These are phyloP conservation scores for Esperia sulphurella DNA, from an alignment of 2,888 invertebrate genomes.

Conservation along the genomic window DNA sequence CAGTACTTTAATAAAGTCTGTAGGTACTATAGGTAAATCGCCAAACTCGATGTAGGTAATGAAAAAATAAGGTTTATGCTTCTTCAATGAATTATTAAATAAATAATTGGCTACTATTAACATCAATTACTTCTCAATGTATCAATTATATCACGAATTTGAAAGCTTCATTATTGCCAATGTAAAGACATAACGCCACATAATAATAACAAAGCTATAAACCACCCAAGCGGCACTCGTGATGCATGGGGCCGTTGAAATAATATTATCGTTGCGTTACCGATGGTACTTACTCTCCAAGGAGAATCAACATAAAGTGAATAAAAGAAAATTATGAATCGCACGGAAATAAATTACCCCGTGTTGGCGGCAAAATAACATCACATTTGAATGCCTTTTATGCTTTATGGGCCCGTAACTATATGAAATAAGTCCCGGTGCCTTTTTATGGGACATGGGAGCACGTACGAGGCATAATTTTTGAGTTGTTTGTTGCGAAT, in stretches of 20 bases:
- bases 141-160: too few species aligned
- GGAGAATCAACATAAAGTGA: constrained; percentile 80
- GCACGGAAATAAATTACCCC: constrained; percentile 77
- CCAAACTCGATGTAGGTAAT: too few species aligned
- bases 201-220: constrained; percentile 70
- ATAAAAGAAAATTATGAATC: constrained; percentile 80
- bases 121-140: too few species aligned
- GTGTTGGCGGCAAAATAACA: constrained; percentile 80
- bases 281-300: constrained; percentile 46
- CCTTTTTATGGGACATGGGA: constrained; percentile 68
- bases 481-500: constrained; percentile 60
- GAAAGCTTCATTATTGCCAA: constrained; percentile 14
- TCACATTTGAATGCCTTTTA: constrained; percentile 79
- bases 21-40: too few species aligned
- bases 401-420: constrained; percentile 76
- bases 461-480: constrained; percentile 74
- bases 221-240: constrained; percentile 47
- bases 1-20: too few species aligned
- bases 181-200: constrained; percentile 26
- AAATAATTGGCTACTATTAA: too few species aligned
- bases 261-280: constrained; percentile 75
- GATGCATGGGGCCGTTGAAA: constrained; percentile 75
- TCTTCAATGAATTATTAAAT: too few species aligned
- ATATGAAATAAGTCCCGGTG: constrained; percentile 72
- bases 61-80: too few species aligned